Evolutionary conservation across 1,140 invertebrate genomes (phyloP), one percentile per base, ranked within the genome.

Genomic region (Macrocentrus cingulum): DNA sequence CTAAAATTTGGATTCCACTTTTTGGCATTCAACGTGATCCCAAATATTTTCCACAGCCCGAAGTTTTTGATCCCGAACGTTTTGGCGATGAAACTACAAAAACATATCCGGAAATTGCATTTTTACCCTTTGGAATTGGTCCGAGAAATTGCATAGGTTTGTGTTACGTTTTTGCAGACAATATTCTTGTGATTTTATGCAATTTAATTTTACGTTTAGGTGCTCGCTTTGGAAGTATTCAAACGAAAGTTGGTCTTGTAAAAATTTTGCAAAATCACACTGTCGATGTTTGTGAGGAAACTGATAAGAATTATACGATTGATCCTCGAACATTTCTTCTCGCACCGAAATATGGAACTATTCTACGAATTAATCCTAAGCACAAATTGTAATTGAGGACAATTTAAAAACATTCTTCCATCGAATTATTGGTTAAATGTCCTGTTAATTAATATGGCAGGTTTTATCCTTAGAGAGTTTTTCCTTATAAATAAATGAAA

Each of bases 101-200:
- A 23, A 66, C 71, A 6, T 72, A 84, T 58, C 80, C 79, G 36
- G 80, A 71, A 0, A 83, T 84, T 66, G 46, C 80, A 1, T 90
- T 83, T 69, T 67, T 91, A 34, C 84, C 88, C 4, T 91, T 91
- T 68, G 88, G 88, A 0, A 84, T 84, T 34, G 88, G 89, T 2
- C 84, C 85, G 0, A 82, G 88, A 36, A 88, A 87, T 73, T 90
- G 88, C 69, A 88, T 90, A 60, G 89, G 88, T 84, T 67, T 46
- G 4, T 41, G 41, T 34, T 34, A 18, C 46, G 42, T 53, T 16
- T 41, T n/a, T 22, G 9, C 13, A 16, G 37, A 13, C 18, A 52
- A 50, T n/a, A 7, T 7, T 15, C 2, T 8, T 18, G 29, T 39
- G 15, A 8, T 20, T 20, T 7, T 46, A n/a, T 23, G 8, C 1